phyloP scores from a whole-genome alignment of 2,113 vertebrate genomes.

The Tangachromis dhanisi region DNA sequence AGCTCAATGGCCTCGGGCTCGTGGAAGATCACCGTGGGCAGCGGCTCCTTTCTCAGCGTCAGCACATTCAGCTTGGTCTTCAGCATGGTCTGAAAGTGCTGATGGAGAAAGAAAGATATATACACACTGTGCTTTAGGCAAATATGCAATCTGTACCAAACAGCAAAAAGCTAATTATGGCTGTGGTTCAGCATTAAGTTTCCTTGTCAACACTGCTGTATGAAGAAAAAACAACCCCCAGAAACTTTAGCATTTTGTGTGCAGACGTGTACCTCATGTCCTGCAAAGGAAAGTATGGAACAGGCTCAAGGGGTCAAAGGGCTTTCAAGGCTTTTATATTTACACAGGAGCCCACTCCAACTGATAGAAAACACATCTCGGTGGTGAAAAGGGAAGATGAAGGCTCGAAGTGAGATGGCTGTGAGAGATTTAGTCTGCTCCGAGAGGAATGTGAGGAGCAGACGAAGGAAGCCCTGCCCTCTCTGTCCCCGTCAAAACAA shows the following conservation, averaged over 20 bases:
- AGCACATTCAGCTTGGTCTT: slow-evolving; percentile 97
- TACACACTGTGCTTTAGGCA: neutral
- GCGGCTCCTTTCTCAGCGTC: slow-evolving; percentile 91
- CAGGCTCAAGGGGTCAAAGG: neutral
- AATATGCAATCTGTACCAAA: neutral
- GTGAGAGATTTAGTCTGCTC: neutral
- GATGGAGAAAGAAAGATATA: slow-evolving; percentile 29
- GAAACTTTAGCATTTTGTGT: neutral
- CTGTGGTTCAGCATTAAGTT: neutral
- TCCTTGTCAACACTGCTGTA: neutral
- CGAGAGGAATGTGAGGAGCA: slow-evolving; percentile 27
- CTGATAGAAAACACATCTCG: neutral
- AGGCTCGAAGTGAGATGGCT: neutral
- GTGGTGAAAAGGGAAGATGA: neutral
- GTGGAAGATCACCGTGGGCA: slow-evolving; percentile 94
- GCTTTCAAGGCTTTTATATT: neutral
- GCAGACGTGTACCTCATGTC: neutral
- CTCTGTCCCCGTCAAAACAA: slow-evolving; percentile 32
- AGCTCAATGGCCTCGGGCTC: slow-evolving; percentile 97
- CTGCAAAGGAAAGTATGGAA: neutral
- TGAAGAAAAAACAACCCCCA: neutral
- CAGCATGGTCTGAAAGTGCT: slow-evolving; percentile 99
- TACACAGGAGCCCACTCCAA: neutral
- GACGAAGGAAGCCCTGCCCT: slow-evolving; percentile 6
- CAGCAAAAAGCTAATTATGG: neutral